Evolutionary conservation across 2,113 vertebrate species (phyloP), one percentile per base, ranked within the genome.

Genomic region (Phasianus colchicus): DNA sequence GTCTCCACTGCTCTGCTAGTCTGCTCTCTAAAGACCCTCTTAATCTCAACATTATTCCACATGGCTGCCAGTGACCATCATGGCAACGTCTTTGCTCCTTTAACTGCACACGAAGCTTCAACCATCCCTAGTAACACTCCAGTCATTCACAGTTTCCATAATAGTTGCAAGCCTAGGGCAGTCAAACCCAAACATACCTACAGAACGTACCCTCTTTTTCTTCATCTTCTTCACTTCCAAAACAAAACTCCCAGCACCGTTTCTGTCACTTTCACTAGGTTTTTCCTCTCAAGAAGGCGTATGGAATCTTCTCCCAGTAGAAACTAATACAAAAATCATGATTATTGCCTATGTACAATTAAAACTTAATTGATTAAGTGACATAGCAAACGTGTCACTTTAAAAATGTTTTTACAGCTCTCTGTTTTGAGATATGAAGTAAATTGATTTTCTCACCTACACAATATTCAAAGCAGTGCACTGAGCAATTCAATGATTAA

Each of bases 361-460:
- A 75, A 81, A 70, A 84, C 11, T 5, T 66, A 55, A 32, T 65
- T 69, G 32, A 34, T 38, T 24, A 52, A 10, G 11, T 82, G 0
- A 0, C 19, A 27, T 4, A 69, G 3, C 11, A 60, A 93, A 73
- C 0, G 0, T 48, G 2, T 43, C 55, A 38, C 43, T 86, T 61
- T n/a, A 55, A 92, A 90, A 83, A 84, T 42, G 18, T 5, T 43
- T 70, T 74, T 89, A 65, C 1, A 42, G 8, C 10, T 76, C 30
- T 79, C 32, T 87, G 8, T 45, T 93, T 76, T 65, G 21, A 93
- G 60, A 91, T 11, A 36, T 77, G 60, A 77, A 70, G 29, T 69
- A 81, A 94, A 89, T 70, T 77, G 29, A 81, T 93, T 94, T 93
- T 86, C 43, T 73, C 32, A 70, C 32, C 34, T 65, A 43, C 45